Conservation (phyloP, 2,797 vertebrate genomes). For the Apodemus agrarius region DNA sequence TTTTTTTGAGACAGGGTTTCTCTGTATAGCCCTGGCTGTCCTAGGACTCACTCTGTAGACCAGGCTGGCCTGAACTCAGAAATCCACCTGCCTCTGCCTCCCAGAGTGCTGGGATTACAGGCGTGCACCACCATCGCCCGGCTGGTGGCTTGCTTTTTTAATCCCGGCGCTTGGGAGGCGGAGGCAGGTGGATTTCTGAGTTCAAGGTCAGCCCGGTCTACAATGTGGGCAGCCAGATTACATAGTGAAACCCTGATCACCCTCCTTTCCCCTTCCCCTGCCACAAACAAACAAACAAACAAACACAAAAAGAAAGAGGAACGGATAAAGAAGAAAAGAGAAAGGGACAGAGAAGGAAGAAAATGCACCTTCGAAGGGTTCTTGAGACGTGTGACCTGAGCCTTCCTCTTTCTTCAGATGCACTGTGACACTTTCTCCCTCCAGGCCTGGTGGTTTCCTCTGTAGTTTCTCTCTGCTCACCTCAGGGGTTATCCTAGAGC, state of each 20-base stretch:
- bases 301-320: not conserved
- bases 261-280: no score
- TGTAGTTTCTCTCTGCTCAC: not conserved
- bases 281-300: no score
- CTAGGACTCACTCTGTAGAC: no score
- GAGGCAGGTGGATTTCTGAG: not conserved
- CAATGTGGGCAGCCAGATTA: not conserved
- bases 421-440: not conserved
- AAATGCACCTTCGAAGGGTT: not conserved
- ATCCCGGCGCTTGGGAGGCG: not conserved
- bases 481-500: not conserved
- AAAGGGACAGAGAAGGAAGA: not conserved
- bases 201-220: not conserved
- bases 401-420: not conserved
- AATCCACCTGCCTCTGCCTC: no score
- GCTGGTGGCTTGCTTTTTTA: no score
- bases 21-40: no score
- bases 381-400: not conserved
- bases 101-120: no score
- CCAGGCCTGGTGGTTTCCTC: not conserved
- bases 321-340: not conserved
- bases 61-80: no score
- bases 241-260: not conserved
- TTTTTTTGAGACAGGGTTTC: no score
- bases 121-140: no score